A percentile compares a stretch with the other conserved stretches of the same genome.
phyloP scores from a whole-genome alignment of 2,888 invertebrate genomes.

The Monoplex corrugatus region DNA sequence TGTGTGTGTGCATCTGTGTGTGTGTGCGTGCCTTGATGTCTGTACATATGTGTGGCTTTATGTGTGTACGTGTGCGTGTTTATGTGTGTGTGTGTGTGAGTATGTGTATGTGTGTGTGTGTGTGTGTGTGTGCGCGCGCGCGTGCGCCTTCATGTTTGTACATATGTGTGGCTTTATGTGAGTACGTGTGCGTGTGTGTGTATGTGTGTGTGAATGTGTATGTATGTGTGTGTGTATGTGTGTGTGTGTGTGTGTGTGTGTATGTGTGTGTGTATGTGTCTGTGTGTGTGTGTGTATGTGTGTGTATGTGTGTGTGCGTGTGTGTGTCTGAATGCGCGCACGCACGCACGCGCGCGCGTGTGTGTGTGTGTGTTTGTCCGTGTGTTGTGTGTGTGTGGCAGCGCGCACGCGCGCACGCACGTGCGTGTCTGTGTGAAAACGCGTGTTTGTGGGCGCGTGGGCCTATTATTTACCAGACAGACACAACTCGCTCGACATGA shows the following conservation, averaged over 20 bases:
- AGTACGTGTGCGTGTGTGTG: not conserved
- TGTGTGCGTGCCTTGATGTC: no score
- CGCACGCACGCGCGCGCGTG: not conserved
- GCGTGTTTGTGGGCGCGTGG: no score
- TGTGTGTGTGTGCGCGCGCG: not conserved
- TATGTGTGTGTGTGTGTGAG: no score
- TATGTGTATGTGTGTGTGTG: not conserved
- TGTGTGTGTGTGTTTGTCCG: not conserved
- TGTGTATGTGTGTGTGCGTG: slow-evolving; percentile 2
- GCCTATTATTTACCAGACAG: no score
- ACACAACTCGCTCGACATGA: no score
- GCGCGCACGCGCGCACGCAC: not conserved
- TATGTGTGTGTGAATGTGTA: not conserved
- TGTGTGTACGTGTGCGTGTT: no score
- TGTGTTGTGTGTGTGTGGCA: not conserved
- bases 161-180: not conserved
- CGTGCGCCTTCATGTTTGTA: not conserved
- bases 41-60: no score
- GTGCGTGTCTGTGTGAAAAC: not conserved
- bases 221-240: not conserved
- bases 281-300: slow-evolving; percentile 12
- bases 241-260: not conserved
- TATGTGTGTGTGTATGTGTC: not conserved
- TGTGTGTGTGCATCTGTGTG: no score
- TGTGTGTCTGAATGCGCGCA: not conserved